phyloP scores from a whole-genome alignment of 2,888 invertebrate genomes.

The Lasius fuliginosus region DNA sequence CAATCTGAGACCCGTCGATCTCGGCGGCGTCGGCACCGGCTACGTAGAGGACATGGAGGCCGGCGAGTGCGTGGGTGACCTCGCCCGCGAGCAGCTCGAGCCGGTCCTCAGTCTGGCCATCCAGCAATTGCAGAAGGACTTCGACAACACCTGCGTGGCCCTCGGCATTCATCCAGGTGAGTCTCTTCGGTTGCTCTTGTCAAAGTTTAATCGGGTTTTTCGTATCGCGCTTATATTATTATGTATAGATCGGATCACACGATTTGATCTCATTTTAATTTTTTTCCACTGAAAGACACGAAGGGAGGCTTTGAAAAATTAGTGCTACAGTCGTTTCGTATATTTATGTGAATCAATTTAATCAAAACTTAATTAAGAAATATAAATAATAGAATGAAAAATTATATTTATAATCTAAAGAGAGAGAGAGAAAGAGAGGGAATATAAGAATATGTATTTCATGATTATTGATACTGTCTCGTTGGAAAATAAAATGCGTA shows the following conservation, averaged over 20 bases:
- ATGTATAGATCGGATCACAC: too few species aligned
- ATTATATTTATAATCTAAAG: not conserved
- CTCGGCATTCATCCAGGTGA: slow-evolving; percentile 96
- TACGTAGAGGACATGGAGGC: slow-evolving; percentile 89
- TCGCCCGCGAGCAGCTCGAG: slow-evolving; percentile 92
- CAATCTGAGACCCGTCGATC: slow-evolving; percentile 93
- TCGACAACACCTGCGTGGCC: slow-evolving; percentile 94
- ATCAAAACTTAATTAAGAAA: not conserved
- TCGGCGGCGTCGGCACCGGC: slow-evolving; percentile 87
- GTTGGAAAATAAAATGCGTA: slow-evolving; percentile 5
- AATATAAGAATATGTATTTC: not conserved
- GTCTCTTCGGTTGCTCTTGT: slow-evolving; percentile 78
- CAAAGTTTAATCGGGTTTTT: not conserved
- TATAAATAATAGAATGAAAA: slow-evolving; percentile 2
- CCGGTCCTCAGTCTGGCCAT: slow-evolving; percentile 94
- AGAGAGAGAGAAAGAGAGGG: too few species aligned
- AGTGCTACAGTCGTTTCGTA: not conserved
- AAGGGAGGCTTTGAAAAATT: not conserved
- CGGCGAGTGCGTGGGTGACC: slow-evolving; percentile 88
- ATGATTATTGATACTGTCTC: slow-evolving; percentile 10
- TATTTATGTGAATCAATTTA: not conserved
- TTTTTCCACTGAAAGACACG: not conserved
- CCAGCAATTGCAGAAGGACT: slow-evolving; percentile 94
- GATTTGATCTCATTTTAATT: not conserved
- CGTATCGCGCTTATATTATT: not conserved